Base-by-base conservation (phyloP, 2,113 vertebrate genomes). In the Hymenochirus boettgeri region DNA sequence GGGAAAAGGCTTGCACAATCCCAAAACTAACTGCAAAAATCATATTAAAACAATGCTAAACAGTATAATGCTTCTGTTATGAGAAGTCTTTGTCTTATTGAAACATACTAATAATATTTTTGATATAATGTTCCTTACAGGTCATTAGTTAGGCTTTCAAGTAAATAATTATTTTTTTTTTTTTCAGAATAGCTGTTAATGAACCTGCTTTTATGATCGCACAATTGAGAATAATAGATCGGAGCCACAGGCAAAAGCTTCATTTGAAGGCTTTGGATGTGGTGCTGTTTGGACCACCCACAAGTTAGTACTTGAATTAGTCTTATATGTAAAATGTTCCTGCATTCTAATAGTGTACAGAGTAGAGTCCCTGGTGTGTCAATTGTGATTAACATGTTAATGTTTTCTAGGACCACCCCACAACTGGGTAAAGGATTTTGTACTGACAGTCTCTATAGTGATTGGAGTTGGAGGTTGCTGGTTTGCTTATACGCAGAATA, bases 361-460 rank as follows among this genome's bases (percentile, higher is more conserved):
- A 1, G 31, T 33, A 12, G 3, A 12, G 9, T 11, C 10, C 10
- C 15, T 11, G 10, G 3, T 35, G 6, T 35, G 4, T 35, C 3
- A 13, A 12, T 35, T 35, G 15, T 13, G 4, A 8, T 35, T 35
- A 2, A 35, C 7, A 12, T 35, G 3, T 8, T 35, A 3, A 62
- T 4, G 76, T 18, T 74, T 72, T 47, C 4, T 79, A 99, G 95
- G 95, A 72, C 93, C 90, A 15, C 93, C 93, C 73, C 94, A 98
- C 74, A 98, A 98, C 82, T 98, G 94, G 95, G 89, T 96, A 88
- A 99, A 99, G 74, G 96, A 99, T 87, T 96, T 98, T 66, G 76
- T 96, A 70, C 86, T 99, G 69, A 94, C 92, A 69, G 77, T 99
- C 72, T 98, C 96, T 76, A 98, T 99, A 71, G 89, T 99, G 75